A percentile compares a stretch with the other conserved stretches of the same genome.
phyloP scores from a whole-genome alignment of 2,888 invertebrate species.

The Neria commutata region DNA sequence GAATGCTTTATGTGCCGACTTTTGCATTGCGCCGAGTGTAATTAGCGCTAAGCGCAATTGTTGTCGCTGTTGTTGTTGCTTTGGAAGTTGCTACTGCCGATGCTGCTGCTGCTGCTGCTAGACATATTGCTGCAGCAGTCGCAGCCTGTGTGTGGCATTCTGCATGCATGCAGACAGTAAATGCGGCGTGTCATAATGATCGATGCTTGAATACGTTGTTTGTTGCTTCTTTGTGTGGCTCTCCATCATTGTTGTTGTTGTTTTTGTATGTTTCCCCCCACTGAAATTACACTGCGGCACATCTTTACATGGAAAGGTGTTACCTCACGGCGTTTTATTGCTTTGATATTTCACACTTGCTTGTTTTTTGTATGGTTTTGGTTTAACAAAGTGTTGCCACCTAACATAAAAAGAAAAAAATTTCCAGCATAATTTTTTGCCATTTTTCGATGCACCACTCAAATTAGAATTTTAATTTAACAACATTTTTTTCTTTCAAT shows the following conservation, averaged over 20 bases:
- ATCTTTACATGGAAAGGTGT: too few relatives aligned
- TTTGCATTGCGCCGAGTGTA: not conserved
- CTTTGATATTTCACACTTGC: not conserved
- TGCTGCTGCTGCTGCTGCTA: constrained; percentile 12
- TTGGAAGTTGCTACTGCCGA: constrained; percentile 7
- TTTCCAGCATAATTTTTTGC: too few relatives aligned
- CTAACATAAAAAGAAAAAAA: too few relatives aligned
- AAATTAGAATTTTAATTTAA: too few relatives aligned
- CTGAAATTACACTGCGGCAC: too few relatives aligned
- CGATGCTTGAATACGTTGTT: not conserved
- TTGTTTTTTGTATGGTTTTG: not conserved
- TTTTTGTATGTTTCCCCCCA: constrained; percentile 4
- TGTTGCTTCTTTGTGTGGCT: not conserved
- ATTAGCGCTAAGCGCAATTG: too few relatives aligned
- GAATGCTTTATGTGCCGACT: too few relatives aligned
- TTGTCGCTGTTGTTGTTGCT: too few relatives aligned
- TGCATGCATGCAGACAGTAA: constrained; percentile 5
- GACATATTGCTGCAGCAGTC: constrained; percentile 35
- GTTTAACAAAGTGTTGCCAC: too few relatives aligned
- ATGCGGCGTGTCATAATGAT: constrained; percentile 2
- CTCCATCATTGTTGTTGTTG: not conserved
- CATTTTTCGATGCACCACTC: too few relatives aligned
- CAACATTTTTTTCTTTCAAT: too few relatives aligned
- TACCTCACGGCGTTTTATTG: too few relatives aligned
- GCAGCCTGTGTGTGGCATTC: constrained; percentile 31